phyloP scores from a whole-genome alignment of 2,113 vertebrate species.

The Tinamus guttatus region DNA sequence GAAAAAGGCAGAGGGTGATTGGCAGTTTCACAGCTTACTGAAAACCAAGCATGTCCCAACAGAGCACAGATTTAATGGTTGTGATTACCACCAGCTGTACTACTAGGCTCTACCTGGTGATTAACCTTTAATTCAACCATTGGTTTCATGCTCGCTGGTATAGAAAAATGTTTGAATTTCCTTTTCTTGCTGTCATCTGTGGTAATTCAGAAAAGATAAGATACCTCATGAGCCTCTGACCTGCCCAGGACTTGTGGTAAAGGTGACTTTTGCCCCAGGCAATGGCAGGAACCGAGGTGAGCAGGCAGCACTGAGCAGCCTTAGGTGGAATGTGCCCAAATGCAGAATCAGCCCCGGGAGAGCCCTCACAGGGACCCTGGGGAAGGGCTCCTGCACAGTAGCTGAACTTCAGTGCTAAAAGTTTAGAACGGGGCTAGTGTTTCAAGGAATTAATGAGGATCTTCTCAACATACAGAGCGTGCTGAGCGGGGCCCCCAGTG shows the following conservation, averaged over 20 bases:
- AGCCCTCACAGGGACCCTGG: not conserved
- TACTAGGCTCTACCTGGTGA: not conserved
- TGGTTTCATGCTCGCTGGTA: not conserved
- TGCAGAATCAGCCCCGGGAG: not conserved
- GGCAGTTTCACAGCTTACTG: constrained; percentile 75
- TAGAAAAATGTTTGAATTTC: not conserved
- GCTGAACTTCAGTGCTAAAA: not conserved
- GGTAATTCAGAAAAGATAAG: not conserved
- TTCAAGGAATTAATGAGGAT: not conserved
- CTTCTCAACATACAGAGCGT: no score
- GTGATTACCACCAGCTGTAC: not conserved
- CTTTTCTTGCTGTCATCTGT: not conserved
- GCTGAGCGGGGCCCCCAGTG: not conserved
- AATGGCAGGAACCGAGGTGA: not conserved
- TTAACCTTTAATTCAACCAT: not conserved
- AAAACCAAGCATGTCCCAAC: constrained; percentile 34
- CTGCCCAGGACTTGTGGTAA: accelerated
- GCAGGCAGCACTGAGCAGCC: not conserved
- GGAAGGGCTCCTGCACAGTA: accelerated
- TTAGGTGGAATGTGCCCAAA: not conserved
- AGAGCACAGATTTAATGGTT: constrained; percentile 39
- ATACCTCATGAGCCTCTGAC: accelerated
- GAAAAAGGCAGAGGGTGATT: not conserved
- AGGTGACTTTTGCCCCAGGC: not conserved
- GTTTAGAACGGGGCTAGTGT: not conserved